Base-by-base conservation (phyloP, 1,140 invertebrate species). In the Lepidotrigona ventralis region DNA sequence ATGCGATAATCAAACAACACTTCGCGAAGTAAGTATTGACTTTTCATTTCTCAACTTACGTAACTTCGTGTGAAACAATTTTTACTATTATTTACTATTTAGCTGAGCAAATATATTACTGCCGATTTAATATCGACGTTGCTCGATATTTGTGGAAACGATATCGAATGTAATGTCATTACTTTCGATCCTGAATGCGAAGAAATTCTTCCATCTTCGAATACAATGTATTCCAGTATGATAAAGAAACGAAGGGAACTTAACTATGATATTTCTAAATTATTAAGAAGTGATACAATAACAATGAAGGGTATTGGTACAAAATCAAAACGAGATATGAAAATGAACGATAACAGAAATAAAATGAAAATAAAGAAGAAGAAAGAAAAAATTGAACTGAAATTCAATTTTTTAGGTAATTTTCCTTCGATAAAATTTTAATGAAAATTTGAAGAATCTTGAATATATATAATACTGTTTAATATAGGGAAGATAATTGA, bases 131-230 rank as follows among this genome's bases (percentile, higher is more conserved):
- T 79, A 51, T 84, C 58, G 21, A 91, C 85, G 19, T 26, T 92
- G 3, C 56, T 90, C 19, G 85, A 89, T 39, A 86, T 89, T 23
- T 93, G 92, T 29, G 85, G 79, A 14, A 89, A 91, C n/a, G 88
- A 91, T 46, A 74, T 92, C 3, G 87, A 92, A n/a, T 92, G 91
- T 54, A 86, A 79, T 66, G 26, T 92, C 1, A 68, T 88, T 12
- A 89, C 90, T 23, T 88, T 91, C 17, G 86, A 93, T 79, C 83
- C 93, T 14, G 89, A 92, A 68, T 95, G 94, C 84, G 51, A 86
- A 19, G 76, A 79, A 0, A 71, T 56, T 39, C 1, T 70, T 19
- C 56, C 29, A 6, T 53, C 46, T 14, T 21, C 66, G 9, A 60
- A 72, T 9, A 76, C 51, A 33, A 19, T 79, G 1, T 68, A 82